Evolutionary conservation across 1,140 invertebrate genomes (phyloP).

Genomic region (Megathymus violae): DNA sequence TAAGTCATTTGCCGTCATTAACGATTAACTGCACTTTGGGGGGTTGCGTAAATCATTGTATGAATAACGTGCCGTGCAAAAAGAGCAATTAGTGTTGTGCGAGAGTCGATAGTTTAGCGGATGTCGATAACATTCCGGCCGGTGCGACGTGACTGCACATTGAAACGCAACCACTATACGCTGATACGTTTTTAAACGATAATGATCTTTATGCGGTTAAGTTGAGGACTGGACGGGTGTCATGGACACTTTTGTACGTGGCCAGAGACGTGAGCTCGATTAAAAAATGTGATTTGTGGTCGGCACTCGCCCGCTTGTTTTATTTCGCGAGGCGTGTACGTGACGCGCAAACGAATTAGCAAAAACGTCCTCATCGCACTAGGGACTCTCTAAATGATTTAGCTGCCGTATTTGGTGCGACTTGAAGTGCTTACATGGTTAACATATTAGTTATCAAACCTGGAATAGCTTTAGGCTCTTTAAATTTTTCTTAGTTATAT

Average conservation of each 20-base stretch:
- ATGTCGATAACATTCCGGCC: constrained; percentile 76
- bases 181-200: constrained; percentile 8
- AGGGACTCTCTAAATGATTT: background rate
- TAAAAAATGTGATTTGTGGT: constrained; percentile 83
- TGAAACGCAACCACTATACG: constrained; percentile 54
- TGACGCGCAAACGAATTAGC: constrained; percentile 49
- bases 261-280: constrained; percentile 73
- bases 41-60: constrained; percentile 74
- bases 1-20: constrained; percentile 69
- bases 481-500: too few species aligned
- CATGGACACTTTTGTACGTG: constrained; percentile 40
- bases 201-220: constrained; percentile 36
- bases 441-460: too few species aligned
- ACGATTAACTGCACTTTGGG: constrained; percentile 64
- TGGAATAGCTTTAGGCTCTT: too few species aligned
- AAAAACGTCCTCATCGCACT: constrained; percentile 22
- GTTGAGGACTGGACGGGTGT: constrained; percentile 6
- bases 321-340: constrained; percentile 75
- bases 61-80: constrained; percentile 65
- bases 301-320: constrained; percentile 69
- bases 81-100: constrained; percentile 77
- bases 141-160: constrained; percentile 71
- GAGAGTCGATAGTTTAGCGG: constrained; percentile 73
- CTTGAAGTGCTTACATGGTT: too few species aligned
- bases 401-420: background rate